Base-by-base conservation (phyloP, 2,888 invertebrate genomes). In the Philhelius pedissequus region DNA sequence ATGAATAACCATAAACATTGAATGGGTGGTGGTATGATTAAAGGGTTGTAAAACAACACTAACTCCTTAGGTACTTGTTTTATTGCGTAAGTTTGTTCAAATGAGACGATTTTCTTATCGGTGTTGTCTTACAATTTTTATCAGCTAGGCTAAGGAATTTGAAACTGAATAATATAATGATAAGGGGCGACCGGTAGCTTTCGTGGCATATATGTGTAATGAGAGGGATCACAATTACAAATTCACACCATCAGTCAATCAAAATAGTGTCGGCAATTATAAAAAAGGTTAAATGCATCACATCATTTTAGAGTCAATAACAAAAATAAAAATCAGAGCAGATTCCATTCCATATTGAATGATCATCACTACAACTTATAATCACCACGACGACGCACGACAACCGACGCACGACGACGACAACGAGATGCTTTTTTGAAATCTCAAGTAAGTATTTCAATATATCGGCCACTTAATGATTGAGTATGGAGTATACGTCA, bases 121-220 rank as follows among this genome's bases (percentile, higher is more conserved):
- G 25, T 30, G 35, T 75, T 52, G 50, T 22, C 25, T 30, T 27
- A 18, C 40, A 6, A n/a, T 22, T 40, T 20, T 60, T 78, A 82
- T 78, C 82, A 73, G 77, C 22, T 13, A 54, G 69, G 77, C 22
- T 13, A 54, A 68, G 20, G 48, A 77, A 82, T 77, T 66, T 38
- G 18, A 48, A 45, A 38, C 13, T 2, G 8, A 4, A 22, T 6
- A n/a, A 6, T 5, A 38, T 45, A 22, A 13, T 30, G 64, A 64
- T 64, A 64, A 64, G 64, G 20, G 3, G n/a, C n/a, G 43, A 25
- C 22, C 13, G 22, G 4, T 48, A 5, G 13, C n/a, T n/a, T 48
- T 13, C 7, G 7, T 13, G 0, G 20, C 5, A 0, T 25, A 7
- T n/a, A 15, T 48, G 27, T 52, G 6, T 3, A 22, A 13, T 48